Evolutionary conservation across 2,113 vertebrate genomes (phyloP).

Genomic region (Lucifuga dentata): DNA sequence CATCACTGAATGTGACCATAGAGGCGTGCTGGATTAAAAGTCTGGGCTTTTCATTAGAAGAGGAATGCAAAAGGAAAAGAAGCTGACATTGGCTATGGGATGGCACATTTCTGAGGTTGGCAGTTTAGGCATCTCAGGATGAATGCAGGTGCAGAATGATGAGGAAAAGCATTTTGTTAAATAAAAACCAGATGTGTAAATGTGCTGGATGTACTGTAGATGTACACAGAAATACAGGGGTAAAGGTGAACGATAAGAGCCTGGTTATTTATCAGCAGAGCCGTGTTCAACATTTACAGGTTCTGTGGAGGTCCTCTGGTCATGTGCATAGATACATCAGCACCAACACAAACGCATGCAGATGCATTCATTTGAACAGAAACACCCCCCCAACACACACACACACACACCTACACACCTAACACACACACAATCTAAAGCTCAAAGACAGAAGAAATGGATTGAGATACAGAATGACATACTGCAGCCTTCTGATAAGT

Average conservation of each 20-base stretch:
- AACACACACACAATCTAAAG: neutral
- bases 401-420: neutral
- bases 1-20: constrained; percentile 75
- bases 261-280: neutral
- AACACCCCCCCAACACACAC: neutral
- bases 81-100: constrained; percentile 38
- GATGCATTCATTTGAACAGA: no score
- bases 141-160: constrained; percentile 15
- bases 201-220: neutral
- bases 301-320: neutral
- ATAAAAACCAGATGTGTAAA: neutral
- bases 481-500: constrained; percentile 12
- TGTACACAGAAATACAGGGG: neutral
- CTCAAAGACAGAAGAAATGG: no score
- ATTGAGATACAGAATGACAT: neutral
- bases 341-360: neutral
- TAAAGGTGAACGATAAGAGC: neutral
- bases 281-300: constrained; percentile 5
- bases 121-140: constrained; percentile 21
- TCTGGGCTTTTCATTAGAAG: constrained; percentile 73
- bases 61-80: constrained; percentile 45
- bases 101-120: constrained; percentile 28
- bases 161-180: neutral
- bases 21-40: constrained; percentile 75
- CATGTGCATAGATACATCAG: neutral